Conservation (phyloP, 2,888 invertebrate species). For the Hybos culiciformis region DNA sequence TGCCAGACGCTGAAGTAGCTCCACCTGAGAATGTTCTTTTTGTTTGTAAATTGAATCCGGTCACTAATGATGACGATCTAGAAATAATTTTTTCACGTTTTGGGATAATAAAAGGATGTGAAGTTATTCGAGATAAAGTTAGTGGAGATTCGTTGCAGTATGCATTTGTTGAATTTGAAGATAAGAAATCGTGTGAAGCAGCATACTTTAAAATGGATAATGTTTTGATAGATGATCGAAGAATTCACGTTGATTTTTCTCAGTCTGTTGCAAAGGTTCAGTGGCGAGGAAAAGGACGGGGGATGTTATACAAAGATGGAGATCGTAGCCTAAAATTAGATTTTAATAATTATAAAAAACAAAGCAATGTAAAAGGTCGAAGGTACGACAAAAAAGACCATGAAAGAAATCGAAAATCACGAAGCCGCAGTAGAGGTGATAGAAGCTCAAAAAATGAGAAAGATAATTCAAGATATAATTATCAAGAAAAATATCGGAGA, state of each 20-base stretch:
- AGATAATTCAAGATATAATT: background rate
- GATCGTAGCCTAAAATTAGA: constrained; percentile 20
- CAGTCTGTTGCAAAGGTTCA: constrained; percentile 93
- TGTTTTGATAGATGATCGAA: constrained; percentile 92
- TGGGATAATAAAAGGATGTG: constrained; percentile 85
- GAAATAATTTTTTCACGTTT: constrained; percentile 97
- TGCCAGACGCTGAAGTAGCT: constrained; percentile 93
- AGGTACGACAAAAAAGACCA: background rate
- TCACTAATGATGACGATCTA: constrained; percentile 92
- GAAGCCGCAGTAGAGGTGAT: background rate
- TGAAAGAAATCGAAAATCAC: background rate
- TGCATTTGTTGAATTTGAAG: constrained; percentile 95
- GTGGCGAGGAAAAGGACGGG: constrained; percentile 80
- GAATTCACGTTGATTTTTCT: constrained; percentile 99
- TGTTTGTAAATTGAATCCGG: constrained; percentile 97
- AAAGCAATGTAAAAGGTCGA: background rate
- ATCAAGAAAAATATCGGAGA: constrained; percentile 16
- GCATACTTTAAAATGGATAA: constrained; percentile 99
- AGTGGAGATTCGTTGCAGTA: constrained; percentile 93
- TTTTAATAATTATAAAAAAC: constrained; percentile 23
- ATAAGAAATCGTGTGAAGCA: constrained; percentile 84
- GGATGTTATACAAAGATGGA: constrained; percentile 40
- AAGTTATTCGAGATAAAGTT: constrained; percentile 89
- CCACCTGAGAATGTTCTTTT: constrained; percentile 99
- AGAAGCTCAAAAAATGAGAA: background rate